These are phyloP conservation scores for Trachelus troglodyta DNA, from an alignment of 2,888 invertebrate species.

Conservation along the genomic window DNA sequence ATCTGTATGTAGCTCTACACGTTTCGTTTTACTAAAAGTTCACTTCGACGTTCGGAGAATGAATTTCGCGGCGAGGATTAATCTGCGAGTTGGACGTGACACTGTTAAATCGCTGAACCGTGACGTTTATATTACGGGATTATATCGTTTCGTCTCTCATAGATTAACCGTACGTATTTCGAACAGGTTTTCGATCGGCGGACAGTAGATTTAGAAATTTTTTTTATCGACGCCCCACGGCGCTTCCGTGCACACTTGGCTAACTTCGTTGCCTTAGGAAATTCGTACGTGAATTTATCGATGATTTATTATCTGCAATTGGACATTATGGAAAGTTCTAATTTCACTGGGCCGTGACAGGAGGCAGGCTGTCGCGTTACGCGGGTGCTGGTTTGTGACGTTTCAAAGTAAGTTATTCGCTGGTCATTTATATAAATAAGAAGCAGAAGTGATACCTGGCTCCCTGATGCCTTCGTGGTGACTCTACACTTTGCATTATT, in stretches of 20 bases:
- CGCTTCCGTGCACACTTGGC: too few species aligned
- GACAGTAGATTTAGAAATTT: too few species aligned
- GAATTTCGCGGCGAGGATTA: too few species aligned
- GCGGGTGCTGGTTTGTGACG: conserved; percentile 31
- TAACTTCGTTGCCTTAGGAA: too few species aligned
- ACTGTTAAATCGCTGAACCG: neutral
- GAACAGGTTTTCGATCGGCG: neutral
- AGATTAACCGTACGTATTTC: neutral
- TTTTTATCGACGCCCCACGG: too few species aligned
- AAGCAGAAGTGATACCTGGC: conserved; percentile 64
- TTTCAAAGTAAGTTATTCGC: conserved; percentile 57
- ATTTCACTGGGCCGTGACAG: neutral
- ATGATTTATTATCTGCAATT: neutral
- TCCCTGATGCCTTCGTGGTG: conserved; percentile 57
- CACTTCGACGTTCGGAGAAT: too few species aligned
- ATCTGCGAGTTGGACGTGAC: too few species aligned
- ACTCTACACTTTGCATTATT: conserved; percentile 63
- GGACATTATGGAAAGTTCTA: neutral
- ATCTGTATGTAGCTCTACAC: too few species aligned
- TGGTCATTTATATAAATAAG: conserved; percentile 67
- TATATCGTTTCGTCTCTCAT: neutral
- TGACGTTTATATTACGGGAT: conserved; percentile 5
- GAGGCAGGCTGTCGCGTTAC: conserved; percentile 27
- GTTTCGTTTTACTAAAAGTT: too few species aligned
- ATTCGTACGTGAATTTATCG: too few species aligned